These are phyloP conservation scores for Grantiella picta DNA, from an alignment of 2,113 vertebrate genomes.

Conservation along the genomic window DNA sequence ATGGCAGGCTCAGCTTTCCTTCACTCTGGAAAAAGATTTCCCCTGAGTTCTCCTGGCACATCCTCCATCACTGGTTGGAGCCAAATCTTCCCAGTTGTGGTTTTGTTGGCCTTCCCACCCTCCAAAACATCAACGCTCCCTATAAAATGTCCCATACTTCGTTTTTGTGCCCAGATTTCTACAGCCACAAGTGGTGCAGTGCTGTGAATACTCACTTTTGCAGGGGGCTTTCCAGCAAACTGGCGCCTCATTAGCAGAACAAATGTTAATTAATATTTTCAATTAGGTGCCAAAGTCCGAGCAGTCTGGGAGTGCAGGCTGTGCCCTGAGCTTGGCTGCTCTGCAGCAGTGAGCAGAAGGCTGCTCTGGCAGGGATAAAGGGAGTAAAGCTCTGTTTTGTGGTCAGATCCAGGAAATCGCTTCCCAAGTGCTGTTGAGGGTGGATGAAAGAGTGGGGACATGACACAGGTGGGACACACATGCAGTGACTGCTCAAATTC, in stretches of 20 bases:
- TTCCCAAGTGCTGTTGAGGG: background rate
- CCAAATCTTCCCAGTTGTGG: fast-evolving
- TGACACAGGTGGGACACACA: fast-evolving
- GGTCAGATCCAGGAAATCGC: background rate
- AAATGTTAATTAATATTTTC: background rate
- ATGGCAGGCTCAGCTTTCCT: background rate
- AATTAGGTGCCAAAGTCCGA: background rate
- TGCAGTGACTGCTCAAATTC: background rate
- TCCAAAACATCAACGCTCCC: background rate
- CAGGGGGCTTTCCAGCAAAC: background rate
- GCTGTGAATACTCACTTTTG: background rate
- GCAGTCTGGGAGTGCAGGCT: background rate
- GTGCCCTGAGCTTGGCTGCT: background rate
- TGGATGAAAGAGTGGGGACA: background rate
- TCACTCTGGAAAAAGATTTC: background rate
- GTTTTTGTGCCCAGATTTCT: background rate
- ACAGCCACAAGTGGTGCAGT: background rate
- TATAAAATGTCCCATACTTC: fast-evolving
- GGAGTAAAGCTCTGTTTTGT: background rate
- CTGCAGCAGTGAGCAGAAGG: background rate
- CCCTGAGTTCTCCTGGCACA: background rate
- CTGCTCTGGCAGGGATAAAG: background rate
- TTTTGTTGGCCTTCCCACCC: background rate
- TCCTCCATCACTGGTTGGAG: background rate
- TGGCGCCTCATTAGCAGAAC: background rate